Conservation (phyloP, 2,888 invertebrate genomes). For the Eupithecia exiguata region DNA sequence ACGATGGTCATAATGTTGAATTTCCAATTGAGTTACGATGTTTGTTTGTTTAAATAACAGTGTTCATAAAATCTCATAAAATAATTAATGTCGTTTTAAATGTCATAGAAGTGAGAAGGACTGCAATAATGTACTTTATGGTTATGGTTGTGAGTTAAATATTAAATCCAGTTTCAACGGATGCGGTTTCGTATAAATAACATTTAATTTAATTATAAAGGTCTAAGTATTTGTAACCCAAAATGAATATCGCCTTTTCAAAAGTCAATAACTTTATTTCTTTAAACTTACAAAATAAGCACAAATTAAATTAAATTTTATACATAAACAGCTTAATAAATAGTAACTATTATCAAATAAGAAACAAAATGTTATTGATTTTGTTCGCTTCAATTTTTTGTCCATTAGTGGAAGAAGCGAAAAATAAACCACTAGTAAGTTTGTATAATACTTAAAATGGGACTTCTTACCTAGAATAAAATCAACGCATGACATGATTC, state of each 20-base stretch:
- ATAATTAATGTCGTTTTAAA: slow-evolving; percentile 12
- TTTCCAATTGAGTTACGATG: neutral
- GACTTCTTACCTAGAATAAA: neutral
- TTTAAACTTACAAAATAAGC: too few relatives aligned
- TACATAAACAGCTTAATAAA: too few relatives aligned
- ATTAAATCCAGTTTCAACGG: slow-evolving; percentile 3
- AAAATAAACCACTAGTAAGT: too few relatives aligned
- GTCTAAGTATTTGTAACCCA: neutral
- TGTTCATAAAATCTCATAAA: slow-evolving; percentile 17
- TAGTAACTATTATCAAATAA: too few relatives aligned
- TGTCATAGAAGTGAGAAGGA: slow-evolving; percentile 10
- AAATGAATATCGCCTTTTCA: neutral
- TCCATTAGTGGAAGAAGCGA: too few relatives aligned
- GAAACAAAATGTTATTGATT: too few relatives aligned
- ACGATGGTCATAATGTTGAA: neutral
- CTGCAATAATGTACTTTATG: slow-evolving; percentile 1
- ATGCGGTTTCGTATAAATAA: slow-evolving; percentile 2
- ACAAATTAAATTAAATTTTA: too few relatives aligned
- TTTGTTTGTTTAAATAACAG: slow-evolving; percentile 10
- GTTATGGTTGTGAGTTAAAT: neutral
- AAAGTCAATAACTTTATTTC: too few relatives aligned
- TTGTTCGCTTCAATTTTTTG: too few relatives aligned
- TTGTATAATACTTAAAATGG: too few relatives aligned
- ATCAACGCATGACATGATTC: neutral
- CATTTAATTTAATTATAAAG: neutral